These are phyloP conservation scores for Poeciliopsis occidentalis DNA, from an alignment of 2,113 vertebrate species.

Conservation along the genomic window DNA sequence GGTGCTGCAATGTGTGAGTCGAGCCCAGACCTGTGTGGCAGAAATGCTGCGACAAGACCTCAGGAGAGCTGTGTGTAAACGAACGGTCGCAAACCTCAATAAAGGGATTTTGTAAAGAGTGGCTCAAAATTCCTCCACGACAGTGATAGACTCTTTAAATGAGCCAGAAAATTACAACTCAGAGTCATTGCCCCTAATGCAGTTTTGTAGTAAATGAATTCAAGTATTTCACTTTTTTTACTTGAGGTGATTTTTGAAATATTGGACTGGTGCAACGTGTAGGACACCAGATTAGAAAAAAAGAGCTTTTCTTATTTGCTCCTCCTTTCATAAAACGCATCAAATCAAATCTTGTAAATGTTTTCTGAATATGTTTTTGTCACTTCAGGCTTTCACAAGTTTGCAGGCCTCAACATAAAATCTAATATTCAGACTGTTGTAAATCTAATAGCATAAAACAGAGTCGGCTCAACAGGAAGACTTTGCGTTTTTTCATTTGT, in stretches of 20 bases:
- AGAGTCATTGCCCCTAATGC: background rate
- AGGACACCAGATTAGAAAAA: too few species aligned
- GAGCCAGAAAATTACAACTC: background rate
- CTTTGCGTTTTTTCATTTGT: slow-evolving; percentile 21
- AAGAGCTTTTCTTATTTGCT: background rate
- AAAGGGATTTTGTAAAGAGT: background rate
- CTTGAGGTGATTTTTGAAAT: background rate
- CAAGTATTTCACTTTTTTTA: background rate
- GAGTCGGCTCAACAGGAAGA: slow-evolving; percentile 8
- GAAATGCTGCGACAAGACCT: too few species aligned
- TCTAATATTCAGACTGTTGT: background rate
- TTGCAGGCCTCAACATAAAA: background rate
- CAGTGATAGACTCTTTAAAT: background rate
- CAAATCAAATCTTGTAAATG: background rate
- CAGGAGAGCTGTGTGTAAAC: too few species aligned
- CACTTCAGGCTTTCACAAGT: background rate
- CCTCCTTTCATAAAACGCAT: background rate
- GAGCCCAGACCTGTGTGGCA: background rate
- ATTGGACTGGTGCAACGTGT: background rate
- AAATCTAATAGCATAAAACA: background rate
- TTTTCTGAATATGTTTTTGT: background rate
- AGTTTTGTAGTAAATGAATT: background rate
- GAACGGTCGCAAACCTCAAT: background rate
- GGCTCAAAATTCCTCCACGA: background rate
- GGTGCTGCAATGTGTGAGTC: background rate